Conservation (phyloP, 2,113 vertebrate genomes). For the Nycticebus coucang region DNA sequence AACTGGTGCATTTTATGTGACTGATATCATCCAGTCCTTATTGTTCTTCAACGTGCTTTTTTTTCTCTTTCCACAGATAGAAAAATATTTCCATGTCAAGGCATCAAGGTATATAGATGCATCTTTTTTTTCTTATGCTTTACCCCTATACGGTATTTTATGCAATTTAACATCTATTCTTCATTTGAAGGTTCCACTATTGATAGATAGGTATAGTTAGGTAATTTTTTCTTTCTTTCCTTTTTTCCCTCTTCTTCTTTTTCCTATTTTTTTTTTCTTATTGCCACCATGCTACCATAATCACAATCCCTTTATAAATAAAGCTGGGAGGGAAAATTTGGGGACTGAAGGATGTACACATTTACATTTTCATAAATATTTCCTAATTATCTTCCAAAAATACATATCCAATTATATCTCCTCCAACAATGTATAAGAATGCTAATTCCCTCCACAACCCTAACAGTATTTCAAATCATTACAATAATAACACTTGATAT, state of each 20-base stretch:
- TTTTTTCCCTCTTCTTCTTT: not conserved
- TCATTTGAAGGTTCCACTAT: not conserved
- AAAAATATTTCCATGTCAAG: not conserved
- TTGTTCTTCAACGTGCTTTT: not conserved
- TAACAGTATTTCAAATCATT: not conserved
- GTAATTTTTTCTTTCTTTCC: not conserved
- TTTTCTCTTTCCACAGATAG: not conserved
- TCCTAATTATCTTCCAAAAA: not conserved
- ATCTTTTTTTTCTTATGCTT: not conserved
- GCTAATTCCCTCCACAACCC: not conserved
- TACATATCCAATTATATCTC: not conserved
- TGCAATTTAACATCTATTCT: not conserved
- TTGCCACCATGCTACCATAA: not conserved
- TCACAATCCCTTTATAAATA: not conserved
- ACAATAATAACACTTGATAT: not conserved
- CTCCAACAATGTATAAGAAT: not conserved
- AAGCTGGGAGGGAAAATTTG: not conserved
- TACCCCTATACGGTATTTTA: not conserved
- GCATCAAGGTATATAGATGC: not conserved
- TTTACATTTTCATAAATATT: constrained; percentile 6
- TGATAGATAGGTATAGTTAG: not conserved
- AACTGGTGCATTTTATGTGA: not conserved
- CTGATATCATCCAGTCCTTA: not conserved
- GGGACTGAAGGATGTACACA: not conserved
- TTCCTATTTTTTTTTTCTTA: not conserved